Conservation (phyloP, 2,888 invertebrate species). For the Andrena minutula region DNA sequence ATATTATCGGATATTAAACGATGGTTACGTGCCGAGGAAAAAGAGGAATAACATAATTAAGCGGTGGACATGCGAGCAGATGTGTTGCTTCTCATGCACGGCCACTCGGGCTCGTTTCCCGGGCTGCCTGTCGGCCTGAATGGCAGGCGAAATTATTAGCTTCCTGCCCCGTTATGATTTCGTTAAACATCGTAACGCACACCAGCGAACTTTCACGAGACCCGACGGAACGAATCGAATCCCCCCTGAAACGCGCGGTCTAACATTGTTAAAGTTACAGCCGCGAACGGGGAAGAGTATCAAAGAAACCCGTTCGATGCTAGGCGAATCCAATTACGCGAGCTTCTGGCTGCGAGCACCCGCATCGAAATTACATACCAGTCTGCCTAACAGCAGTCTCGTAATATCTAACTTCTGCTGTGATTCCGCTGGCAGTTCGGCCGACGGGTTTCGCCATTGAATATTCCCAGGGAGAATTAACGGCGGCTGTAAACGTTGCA, state of each 20-base stretch:
- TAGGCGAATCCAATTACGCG: not conserved
- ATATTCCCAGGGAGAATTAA: not conserved
- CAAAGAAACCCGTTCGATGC: constrained; percentile 1
- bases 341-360: not conserved
- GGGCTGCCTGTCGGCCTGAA: not conserved
- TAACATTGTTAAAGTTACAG: not conserved
- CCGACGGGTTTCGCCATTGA: not conserved
- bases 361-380: not conserved
- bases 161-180: constrained; percentile 13
- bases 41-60: not conserved
- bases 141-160: not conserved
- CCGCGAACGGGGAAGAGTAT: not conserved
- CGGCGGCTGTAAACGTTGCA: not conserved
- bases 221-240: not conserved
- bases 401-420: not conserved
- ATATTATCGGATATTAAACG: constrained; percentile 23
- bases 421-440: not conserved
- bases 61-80: not conserved
- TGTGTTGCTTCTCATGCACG: not conserved
- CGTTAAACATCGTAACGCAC: not conserved
- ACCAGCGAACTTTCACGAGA: constrained; percentile 3
- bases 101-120: not conserved
- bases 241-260: not conserved
- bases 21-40: not conserved
- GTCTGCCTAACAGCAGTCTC: not conserved